phyloP scores from a whole-genome alignment of 2,113 vertebrate species.

The Ariopsis seemanni region DNA sequence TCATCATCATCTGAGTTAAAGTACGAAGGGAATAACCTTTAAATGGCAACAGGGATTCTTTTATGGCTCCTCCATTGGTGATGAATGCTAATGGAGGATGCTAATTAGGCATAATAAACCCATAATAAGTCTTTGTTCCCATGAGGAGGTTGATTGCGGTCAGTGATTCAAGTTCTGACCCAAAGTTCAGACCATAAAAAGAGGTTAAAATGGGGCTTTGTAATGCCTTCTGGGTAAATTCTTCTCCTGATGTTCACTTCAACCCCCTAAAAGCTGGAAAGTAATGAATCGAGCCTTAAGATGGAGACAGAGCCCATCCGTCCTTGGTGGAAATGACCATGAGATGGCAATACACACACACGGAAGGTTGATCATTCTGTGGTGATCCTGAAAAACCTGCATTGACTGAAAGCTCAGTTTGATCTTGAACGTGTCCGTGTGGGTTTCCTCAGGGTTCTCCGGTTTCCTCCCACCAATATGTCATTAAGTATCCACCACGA shows the following conservation, averaged over 20 bases:
- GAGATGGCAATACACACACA: background rate
- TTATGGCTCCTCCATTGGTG: background rate
- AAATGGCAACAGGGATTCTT: background rate
- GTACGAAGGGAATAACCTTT: background rate
- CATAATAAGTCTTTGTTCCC: background rate
- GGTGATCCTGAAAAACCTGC: background rate
- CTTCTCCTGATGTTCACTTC: background rate
- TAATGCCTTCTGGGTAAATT: background rate
- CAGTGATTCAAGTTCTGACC: background rate
- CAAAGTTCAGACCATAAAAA: background rate
- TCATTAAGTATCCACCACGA: background rate
- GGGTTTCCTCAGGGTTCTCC: background rate
- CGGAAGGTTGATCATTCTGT: background rate
- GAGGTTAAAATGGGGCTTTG: background rate
- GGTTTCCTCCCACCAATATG: background rate
- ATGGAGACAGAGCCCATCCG: background rate
- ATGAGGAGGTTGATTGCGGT: background rate
- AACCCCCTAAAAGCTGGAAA: background rate
- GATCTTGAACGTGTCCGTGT: background rate
- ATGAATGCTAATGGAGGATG: background rate
- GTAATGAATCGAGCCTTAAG: background rate
- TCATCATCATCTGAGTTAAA: background rate
- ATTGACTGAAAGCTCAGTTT: background rate
- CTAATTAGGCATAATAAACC: background rate
- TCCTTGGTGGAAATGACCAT: background rate